Percentiles rank a stretch among this genome's conserved stretches.
phyloP scores from a whole-genome alignment of 1,140 invertebrate species.

The Atta texana region DNA sequence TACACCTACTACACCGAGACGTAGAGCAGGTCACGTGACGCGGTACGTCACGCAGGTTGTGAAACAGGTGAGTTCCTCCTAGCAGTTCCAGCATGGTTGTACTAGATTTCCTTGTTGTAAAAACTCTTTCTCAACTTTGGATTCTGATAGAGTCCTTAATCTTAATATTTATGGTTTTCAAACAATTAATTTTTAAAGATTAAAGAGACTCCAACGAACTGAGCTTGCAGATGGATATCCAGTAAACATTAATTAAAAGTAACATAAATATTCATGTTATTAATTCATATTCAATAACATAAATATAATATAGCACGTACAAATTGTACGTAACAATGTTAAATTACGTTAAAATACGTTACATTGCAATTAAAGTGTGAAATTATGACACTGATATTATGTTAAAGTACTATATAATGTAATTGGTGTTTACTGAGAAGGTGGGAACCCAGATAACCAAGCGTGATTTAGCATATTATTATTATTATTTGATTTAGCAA shows the following conservation, averaged over 20 bases:
- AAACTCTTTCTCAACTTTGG: not conserved
- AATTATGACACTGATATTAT: too few species aligned
- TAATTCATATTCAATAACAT: too few species aligned
- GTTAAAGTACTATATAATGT: too few species aligned
- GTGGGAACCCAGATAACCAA: not conserved
- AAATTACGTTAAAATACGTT: too few species aligned
- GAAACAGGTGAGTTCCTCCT: slow-evolving; percentile 83
- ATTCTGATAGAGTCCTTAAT: not conserved
- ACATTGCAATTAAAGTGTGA: too few species aligned
- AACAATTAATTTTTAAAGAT: not conserved
- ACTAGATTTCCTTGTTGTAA: not conserved
- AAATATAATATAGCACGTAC: too few species aligned
- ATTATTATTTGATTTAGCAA: too few species aligned
- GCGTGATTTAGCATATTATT: too few species aligned
- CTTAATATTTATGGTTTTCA: not conserved
- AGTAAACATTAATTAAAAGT: too few species aligned
- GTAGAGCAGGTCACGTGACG: slow-evolving; percentile 82
- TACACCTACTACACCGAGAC: slow-evolving; percentile 70
- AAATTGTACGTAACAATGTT: too few species aligned
- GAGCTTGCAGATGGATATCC: too few species aligned
- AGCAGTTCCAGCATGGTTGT: not conserved
- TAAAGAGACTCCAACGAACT: not conserved
- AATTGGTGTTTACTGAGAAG: not conserved
- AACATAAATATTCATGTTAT: too few species aligned
- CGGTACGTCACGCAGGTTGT: slow-evolving; percentile 85